phyloP scores from a whole-genome alignment of 2,888 invertebrate species.

The Arge pagana region DNA sequence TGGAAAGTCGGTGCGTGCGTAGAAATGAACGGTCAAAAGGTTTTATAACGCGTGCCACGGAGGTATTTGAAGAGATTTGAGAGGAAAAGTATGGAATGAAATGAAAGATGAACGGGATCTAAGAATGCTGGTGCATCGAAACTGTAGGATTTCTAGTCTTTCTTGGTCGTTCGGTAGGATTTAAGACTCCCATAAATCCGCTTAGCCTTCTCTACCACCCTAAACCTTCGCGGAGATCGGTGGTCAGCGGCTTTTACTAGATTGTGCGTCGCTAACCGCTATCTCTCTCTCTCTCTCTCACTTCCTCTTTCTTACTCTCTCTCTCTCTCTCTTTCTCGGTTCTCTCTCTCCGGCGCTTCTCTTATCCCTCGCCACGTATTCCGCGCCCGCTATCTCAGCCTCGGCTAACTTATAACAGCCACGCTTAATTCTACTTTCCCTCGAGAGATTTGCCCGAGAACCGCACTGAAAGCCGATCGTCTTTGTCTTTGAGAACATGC shows the following conservation, averaged over 20 bases:
- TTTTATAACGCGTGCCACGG: too few species aligned
- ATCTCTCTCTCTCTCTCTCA: conserved; percentile 28
- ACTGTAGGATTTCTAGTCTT: too few species aligned
- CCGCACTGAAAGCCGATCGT: conserved; percentile 14
- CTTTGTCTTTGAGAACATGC: conserved; percentile 19
- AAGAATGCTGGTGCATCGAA: too few species aligned
- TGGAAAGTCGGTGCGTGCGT: too few species aligned
- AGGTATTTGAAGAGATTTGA: too few species aligned
- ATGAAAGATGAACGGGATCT: too few species aligned
- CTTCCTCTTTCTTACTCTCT: conserved; percentile 21
- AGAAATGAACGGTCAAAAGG: too few species aligned
- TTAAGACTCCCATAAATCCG: conserved; percentile 53
- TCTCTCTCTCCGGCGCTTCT: not conserved
- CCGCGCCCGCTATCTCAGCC: not conserved
- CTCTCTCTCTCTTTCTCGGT: conserved; percentile 6
- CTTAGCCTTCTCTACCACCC: conserved; percentile 41
- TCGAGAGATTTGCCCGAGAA: conserved; percentile 1
- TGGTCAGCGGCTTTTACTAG: conserved; percentile 51
- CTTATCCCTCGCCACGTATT: not conserved
- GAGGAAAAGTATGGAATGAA: too few species aligned
- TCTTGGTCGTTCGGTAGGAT: too few species aligned
- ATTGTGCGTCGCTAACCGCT: conserved; percentile 45
- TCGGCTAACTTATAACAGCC: conserved; percentile 16
- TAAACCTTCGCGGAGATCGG: conserved; percentile 39
- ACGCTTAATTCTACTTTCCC: conserved; percentile 7